Base-by-base conservation (phyloP, 1,140 invertebrate genomes). In the Pemphigus obesinymphae region DNA sequence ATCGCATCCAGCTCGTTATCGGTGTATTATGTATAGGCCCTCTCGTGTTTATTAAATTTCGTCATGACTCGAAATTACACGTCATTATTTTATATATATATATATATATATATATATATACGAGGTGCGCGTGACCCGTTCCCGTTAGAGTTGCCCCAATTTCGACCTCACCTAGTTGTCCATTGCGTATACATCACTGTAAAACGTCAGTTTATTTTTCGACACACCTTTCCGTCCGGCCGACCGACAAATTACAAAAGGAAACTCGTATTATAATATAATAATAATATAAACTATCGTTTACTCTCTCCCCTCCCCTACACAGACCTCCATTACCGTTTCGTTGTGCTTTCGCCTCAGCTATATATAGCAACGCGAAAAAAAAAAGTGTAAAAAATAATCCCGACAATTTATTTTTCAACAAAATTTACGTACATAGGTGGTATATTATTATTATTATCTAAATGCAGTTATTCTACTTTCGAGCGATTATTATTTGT, bases 21-120 rank as follows among this genome's bases (percentile, higher is more conserved):
- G 37, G 37, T 40, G 37, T 40, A 40, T 40, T 40, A 40, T 40
- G 37, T 63, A 15, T 45, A 70, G 68, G 40, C 5, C n/a, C 23
- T 45, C 23, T 45, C 7, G 68, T 45, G 68, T 45, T 70, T 45
- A 70, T 70, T 45, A 70, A 70, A 45, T 70, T 70, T 70, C 68
- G 15, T 29, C 20, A 70, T 20, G 40, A 70, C 37, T 40, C 43
- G 4, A 29, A 45, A 45, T 7, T 11, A 13, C 43, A 45, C 40
- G 37, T 8, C 43, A 40, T 29, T 45, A 23, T 43, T 45, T 26
- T 23, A 23, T 45, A 45, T n/a, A n/a, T n/a, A n/a, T n/a, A n/a
- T n/a, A n/a, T n/a, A n/a, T n/a, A n/a, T n/a, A n/a, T n/a, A n/a
- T n/a, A n/a, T n/a, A n/a, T n/a, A n/a, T 45, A 58, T 15, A 7